phyloP scores from a whole-genome alignment of 2,797 vertebrate species.

The Crypturellus tataupa region DNA sequence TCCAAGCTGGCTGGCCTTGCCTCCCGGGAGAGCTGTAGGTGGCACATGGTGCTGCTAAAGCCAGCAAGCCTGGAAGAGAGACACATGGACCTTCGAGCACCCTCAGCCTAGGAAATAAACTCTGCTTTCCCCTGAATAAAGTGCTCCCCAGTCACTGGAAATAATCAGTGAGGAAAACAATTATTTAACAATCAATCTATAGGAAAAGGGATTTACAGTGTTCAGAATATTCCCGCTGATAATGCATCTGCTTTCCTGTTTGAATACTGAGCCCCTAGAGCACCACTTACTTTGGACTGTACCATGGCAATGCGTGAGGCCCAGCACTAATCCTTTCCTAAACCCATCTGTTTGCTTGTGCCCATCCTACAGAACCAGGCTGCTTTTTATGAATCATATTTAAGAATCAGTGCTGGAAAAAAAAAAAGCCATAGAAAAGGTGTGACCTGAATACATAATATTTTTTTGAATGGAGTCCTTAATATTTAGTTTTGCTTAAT shows the following conservation, averaged over 20 bases:
- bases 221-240: neutral
- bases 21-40: neutral
- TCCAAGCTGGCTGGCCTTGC: neutral
- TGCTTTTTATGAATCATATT: constrained; percentile 39
- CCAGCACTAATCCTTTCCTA: constrained; percentile 24
- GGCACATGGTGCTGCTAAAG: neutral
- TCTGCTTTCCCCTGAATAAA: neutral
- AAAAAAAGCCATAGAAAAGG: constrained; percentile 6
- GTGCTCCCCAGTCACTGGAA: neutral
- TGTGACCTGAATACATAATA: constrained; percentile 65
- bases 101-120: neutral
- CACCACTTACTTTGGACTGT: neutral
- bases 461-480: constrained; percentile 69
- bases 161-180: neutral
- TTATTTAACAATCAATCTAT: neutral
- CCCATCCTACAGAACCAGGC: neutral
- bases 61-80: neutral
- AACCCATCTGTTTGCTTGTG: neutral
- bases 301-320: neutral
- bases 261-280: neutral
- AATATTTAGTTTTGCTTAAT: constrained; percentile 77
- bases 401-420: constrained; percentile 51
- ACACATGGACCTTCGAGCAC: neutral
- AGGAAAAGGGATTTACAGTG: neutral
- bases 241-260: constrained; percentile 6